A percentile compares a stretch with the other conserved stretches of the same genome.
These are phyloP conservation scores for Bedellia somnulentella DNA, from an alignment of 2,888 invertebrate species.

Conservation along the genomic window DNA sequence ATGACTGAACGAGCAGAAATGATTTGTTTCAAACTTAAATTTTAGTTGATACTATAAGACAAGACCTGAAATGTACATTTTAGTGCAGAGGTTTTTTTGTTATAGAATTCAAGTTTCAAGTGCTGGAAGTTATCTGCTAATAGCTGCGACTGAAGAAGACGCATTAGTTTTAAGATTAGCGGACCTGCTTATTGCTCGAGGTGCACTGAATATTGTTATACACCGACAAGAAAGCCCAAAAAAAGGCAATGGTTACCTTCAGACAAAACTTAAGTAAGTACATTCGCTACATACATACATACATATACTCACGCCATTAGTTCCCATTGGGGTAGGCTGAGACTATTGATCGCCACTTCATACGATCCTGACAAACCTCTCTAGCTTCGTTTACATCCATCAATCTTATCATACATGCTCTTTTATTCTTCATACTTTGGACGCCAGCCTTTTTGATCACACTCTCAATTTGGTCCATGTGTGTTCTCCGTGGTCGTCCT, in stretches of 20 bases:
- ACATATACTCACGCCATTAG: no score
- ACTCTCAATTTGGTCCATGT: no score
- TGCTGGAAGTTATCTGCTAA: background rate
- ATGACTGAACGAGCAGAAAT: background rate
- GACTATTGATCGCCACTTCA: no score
- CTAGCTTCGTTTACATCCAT: no score
- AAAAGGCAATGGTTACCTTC: background rate
- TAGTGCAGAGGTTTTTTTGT: background rate
- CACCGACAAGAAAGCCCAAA: background rate
- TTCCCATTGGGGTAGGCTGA: no score
- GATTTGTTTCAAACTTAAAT: background rate
- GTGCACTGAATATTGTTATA: background rate
- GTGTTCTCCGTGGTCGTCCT: no score
- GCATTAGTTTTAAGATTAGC: background rate
- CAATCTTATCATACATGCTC: no score
- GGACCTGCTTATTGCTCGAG: slow-evolving; percentile 1
- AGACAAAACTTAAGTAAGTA: background rate
- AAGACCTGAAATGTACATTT: background rate
- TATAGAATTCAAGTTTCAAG: background rate
- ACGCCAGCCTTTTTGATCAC: no score
- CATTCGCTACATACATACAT: no score
- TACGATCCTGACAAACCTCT: no score
- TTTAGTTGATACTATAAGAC: no score
- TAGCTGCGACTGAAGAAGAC: slow-evolving; percentile 1
- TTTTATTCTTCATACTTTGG: no score